A percentile compares a stretch with the other conserved stretches of the same genome.
Evolutionary conservation across 2,888 invertebrate species (phyloP).

Genomic region (Mesorhabditis spiculigera): DNA sequence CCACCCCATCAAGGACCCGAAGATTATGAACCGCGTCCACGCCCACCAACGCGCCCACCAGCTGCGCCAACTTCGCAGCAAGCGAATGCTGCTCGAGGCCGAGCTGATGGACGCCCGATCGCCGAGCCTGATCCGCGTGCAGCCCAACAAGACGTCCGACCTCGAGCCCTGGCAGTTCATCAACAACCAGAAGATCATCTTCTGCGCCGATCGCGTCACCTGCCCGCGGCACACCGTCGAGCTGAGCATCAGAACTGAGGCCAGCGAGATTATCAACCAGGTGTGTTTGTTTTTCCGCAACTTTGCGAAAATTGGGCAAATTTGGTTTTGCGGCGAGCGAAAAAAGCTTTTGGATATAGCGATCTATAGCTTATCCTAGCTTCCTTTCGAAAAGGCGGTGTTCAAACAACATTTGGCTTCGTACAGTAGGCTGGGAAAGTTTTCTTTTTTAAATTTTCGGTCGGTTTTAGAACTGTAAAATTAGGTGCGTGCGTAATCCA

Average conservation of each 20-base stretch:
- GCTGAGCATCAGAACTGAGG: conserved; percentile 74
- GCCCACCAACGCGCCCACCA: conserved; percentile 32
- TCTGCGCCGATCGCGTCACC: conserved; percentile 76
- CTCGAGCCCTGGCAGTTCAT: conserved; percentile 80
- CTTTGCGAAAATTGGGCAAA: neutral
- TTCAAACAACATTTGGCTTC: conserved; percentile 5
- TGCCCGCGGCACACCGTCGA: conserved; percentile 86
- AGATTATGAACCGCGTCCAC: conserved; percentile 61
- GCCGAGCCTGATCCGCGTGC: conserved; percentile 22
- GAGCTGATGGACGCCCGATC: conserved; percentile 33
- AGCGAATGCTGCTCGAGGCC: conserved; percentile 23
- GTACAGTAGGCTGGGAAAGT: neutral
- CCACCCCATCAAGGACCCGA: conserved; percentile 88
- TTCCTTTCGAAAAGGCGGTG: conserved; percentile 8
- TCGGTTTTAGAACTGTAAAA: neutral
- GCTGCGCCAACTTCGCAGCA: conserved; percentile 33
- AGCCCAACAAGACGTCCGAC: conserved; percentile 67
- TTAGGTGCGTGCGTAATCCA: too few relatives aligned
- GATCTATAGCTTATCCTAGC: neutral
- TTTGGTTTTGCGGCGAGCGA: conserved; percentile 10
- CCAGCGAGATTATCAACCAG: conserved; percentile 74
- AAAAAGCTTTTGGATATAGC: neutral
- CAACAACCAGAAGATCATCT: conserved; percentile 66
- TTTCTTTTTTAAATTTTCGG: neutral
- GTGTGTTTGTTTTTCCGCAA: conserved; percentile 18